A percentile compares a stretch with the other conserved stretches of the same genome.
Conservation (phyloP, 2,113 vertebrate species). For the Nematolebias whitei region DNA sequence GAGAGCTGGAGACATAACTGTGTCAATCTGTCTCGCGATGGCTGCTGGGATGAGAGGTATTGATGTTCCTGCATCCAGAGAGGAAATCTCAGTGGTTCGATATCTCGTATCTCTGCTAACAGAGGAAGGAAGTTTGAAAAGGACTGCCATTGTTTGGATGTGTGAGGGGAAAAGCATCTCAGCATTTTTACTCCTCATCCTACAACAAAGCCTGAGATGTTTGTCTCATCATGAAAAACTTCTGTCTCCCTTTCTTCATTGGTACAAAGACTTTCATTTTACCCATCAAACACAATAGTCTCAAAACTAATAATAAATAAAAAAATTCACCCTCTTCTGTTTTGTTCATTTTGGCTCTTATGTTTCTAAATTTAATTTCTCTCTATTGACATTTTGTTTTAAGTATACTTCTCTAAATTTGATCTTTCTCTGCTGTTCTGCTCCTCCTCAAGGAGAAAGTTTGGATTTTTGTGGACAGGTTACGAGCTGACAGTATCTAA, state of each 20-base stretch:
- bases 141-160: conserved; percentile 18
- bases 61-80: conserved; percentile 38
- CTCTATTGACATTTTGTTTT: too few species aligned
- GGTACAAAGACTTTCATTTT: too few species aligned
- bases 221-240: conserved; percentile 9
- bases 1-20: conserved; percentile 26
- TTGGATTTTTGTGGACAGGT: too few species aligned
- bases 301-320: too few species aligned
- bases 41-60: conserved; percentile 41
- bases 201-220: conserved; percentile 15
- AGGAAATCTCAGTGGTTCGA: conserved; percentile 34
- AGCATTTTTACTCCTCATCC: neutral
- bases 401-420: too few species aligned
- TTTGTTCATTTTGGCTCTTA: too few species aligned
- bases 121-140: conserved; percentile 14
- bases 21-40: conserved; percentile 16
- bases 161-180: neutral
- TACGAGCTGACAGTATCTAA: too few species aligned
- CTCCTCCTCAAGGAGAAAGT: too few species aligned
- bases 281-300: too few species aligned
- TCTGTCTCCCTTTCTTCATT: neutral
- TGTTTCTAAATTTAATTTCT: too few species aligned
- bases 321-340: too few species aligned
- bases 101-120: conserved; percentile 33
- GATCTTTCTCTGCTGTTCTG: too few species aligned